These are phyloP conservation scores for Rhinoderma darwinii DNA, from an alignment of 2,113 vertebrate species.

Conservation along the genomic window DNA sequence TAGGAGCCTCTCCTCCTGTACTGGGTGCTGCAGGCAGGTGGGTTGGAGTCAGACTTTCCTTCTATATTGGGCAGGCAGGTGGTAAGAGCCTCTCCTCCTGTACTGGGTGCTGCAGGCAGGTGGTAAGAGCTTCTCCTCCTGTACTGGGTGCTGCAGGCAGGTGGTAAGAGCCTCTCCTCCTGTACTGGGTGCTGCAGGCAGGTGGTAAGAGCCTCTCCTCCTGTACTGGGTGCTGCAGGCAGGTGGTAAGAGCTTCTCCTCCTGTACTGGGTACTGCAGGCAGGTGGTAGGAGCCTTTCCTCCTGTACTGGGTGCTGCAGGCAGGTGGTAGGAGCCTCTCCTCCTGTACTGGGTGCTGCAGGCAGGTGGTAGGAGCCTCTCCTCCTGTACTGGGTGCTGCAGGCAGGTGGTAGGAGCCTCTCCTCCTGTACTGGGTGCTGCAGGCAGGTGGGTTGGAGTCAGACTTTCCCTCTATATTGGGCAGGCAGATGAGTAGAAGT, in stretches of 20 bases:
- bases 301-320: not conserved
- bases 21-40: slow-evolving; percentile 29
- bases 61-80: not conserved
- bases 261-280: not conserved
- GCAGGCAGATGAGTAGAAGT: too few relatives aligned
- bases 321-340: not conserved
- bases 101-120: not conserved
- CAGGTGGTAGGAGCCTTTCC: not conserved
- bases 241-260: slow-evolving; percentile 51
- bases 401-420: too few relatives aligned
- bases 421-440: not conserved
- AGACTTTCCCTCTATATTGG: too few relatives aligned
- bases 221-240: slow-evolving; percentile 61
- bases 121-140: not conserved
- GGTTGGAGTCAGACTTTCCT: not conserved
- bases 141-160: not conserved
- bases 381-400: too few relatives aligned
- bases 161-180: not conserved
- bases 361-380: too few relatives aligned
- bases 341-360: too few relatives aligned
- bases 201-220: slow-evolving; percentile 49
- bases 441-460: too few relatives aligned
- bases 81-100: not conserved
- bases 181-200: not conserved
- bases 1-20: not conserved